Percentiles rank a stretch among this genome's conserved stretches.
Conservation (phyloP, 2,113 vertebrate species). For the Butorides virescens region DNA sequence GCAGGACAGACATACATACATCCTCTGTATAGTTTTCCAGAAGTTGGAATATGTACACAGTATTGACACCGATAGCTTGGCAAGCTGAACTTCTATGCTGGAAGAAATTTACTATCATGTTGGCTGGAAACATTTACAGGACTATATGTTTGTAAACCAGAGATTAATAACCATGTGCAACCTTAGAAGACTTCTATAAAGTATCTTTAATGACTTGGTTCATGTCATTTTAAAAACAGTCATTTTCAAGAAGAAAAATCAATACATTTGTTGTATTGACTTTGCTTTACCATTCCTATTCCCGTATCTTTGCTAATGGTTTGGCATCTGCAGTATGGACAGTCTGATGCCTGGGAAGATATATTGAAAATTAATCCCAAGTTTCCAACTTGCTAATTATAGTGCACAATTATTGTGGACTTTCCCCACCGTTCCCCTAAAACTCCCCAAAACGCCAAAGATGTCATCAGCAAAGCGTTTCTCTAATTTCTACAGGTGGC, state of each 20-base stretch:
- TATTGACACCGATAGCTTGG: not conserved
- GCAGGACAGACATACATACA: not conserved
- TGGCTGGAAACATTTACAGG: not conserved
- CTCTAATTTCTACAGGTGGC: not conserved
- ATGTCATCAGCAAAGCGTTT: not conserved
- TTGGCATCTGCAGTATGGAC: conserved; percentile 5
- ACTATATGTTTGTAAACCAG: not conserved
- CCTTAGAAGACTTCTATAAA: conserved; percentile 45
- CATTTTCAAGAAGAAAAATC: conserved; percentile 46
- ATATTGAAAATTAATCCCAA: not conserved
- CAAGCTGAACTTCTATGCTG: not conserved
- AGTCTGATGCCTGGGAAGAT: conserved; percentile 6
- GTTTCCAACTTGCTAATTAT: conserved; percentile 12
- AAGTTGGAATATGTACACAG: not conserved
- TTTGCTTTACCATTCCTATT: not conserved
- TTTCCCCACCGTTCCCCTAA: not conserved
- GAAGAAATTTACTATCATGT: not conserved
- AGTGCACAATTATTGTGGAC: not conserved
- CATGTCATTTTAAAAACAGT: conserved; percentile 44
- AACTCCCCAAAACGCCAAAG: not conserved
- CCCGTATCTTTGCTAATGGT: not conserved
- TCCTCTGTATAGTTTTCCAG: not conserved
- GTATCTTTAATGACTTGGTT: conserved; percentile 57
- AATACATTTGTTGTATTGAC: conserved; percentile 15
- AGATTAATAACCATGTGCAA: conserved; percentile 47